Percentiles rank a stretch among this genome's conserved stretches.
Evolutionary conservation across 2,113 vertebrate species (phyloP).

Genomic region (Amblyornis subalaris): DNA sequence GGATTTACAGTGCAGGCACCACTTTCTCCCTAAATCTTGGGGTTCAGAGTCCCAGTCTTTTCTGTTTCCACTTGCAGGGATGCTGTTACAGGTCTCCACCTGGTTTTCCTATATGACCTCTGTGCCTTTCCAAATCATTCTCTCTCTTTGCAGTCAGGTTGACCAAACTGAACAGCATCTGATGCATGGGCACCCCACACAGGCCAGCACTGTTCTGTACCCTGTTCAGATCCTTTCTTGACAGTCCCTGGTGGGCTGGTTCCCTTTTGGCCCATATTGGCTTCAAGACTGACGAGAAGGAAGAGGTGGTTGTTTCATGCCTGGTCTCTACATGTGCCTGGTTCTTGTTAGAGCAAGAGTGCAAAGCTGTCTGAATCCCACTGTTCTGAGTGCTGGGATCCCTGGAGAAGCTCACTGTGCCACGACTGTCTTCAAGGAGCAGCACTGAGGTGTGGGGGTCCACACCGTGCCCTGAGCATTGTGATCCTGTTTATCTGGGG

Average conservation of each 20-base stretch:
- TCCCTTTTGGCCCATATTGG: neutral
- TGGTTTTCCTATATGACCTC: neutral
- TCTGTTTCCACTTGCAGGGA: neutral
- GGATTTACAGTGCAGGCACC: neutral
- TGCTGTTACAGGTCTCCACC: neutral
- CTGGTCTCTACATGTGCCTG: neutral
- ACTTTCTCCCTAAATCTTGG: neutral
- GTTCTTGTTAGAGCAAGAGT: neutral
- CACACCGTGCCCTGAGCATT: neutral
- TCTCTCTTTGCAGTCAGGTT: neutral
- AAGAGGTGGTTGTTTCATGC: neutral
- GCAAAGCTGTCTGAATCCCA: neutral
- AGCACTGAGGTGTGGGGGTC: neutral
- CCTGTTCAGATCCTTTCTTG: neutral
- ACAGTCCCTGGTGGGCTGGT: no score
- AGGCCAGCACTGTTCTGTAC: neutral
- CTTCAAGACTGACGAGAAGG: neutral
- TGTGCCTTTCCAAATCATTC: neutral
- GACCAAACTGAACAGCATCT: neutral
- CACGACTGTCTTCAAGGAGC: neutral
- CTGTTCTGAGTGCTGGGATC: neutral
- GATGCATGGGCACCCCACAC: rapidly evolving
- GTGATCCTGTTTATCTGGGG: neutral
- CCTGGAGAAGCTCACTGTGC: neutral
- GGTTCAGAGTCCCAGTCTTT: neutral